Percentiles rank a stretch among this genome's conserved stretches.
Evolutionary conservation across 2,888 invertebrate species (phyloP).

Genomic region (Sturmia bella): DNA sequence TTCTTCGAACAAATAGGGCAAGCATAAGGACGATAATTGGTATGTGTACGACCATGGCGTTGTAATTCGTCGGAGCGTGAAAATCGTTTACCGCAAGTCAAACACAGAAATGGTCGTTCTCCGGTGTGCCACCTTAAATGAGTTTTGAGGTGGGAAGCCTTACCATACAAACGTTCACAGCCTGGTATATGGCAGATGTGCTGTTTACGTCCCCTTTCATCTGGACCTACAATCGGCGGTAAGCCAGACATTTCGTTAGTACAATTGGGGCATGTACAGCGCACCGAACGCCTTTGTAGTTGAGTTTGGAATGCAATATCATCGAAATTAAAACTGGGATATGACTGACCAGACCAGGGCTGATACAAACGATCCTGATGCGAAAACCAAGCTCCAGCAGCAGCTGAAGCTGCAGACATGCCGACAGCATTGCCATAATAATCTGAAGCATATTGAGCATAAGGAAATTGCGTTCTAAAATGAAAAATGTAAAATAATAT

Average conservation of each 20-base stretch:
- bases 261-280: constrained; percentile 91
- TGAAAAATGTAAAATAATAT: constrained; percentile 45
- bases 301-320: constrained; percentile 82
- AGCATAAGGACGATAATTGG: constrained; percentile 93
- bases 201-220: constrained; percentile 89
- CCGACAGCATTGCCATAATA: constrained; percentile 80
- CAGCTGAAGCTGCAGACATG: constrained; percentile 77
- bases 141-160: constrained; percentile 96
- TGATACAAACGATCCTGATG: constrained; percentile 80
- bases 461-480: constrained; percentile 80
- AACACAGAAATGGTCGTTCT: constrained; percentile 93
- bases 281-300: constrained; percentile 87
- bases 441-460: constrained; percentile 80
- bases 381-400: constrained; percentile 80
- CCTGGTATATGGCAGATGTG: constrained; percentile 94
- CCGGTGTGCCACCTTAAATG: constrained; percentile 97
- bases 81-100: constrained; percentile 94
- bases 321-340: constrained; percentile 80
- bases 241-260: constrained; percentile 89
- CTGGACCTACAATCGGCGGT: constrained; percentile 88
- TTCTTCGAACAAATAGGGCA: constrained; percentile 94
- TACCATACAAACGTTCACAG: constrained; percentile 94
- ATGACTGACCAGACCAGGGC: constrained; percentile 80
- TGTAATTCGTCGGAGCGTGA: constrained; percentile 96
- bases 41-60: constrained; percentile 93